Conservation (phyloP, 2,888 invertebrate genomes). For the Drosophila nr. fundita region DNA sequence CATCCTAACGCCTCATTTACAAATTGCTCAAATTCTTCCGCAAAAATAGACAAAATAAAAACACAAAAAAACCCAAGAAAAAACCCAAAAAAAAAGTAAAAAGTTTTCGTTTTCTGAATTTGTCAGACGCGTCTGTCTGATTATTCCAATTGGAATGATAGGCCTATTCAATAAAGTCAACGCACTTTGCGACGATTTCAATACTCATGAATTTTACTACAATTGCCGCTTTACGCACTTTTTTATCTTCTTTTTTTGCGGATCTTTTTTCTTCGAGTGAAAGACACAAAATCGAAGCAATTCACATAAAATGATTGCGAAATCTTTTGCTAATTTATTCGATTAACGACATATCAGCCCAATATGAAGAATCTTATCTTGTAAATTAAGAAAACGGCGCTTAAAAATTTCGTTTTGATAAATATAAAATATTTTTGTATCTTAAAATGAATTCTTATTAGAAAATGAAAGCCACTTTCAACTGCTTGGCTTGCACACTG, state of each 20-base stretch:
- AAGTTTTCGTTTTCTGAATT: slow-evolving; percentile 48
- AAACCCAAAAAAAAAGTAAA: slow-evolving; percentile 10
- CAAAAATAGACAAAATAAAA: slow-evolving; percentile 46
- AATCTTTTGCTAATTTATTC: slow-evolving; percentile 41
- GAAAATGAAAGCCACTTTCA: not conserved
- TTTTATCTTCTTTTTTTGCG: slow-evolving; percentile 32
- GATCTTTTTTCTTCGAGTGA: not conserved
- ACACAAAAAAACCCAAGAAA: not conserved
- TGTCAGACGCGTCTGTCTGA: slow-evolving; percentile 46
- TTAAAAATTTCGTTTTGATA: not conserved
- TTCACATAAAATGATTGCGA: slow-evolving; percentile 12
- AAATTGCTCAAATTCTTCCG: slow-evolving; percentile 77
- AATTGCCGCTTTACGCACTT: slow-evolving; percentile 78
- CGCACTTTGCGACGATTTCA: slow-evolving; percentile 54
- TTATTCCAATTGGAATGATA: slow-evolving; percentile 47
- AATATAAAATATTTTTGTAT: not conserved
- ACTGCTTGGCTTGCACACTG: not conserved
- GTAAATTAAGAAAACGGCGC: no score
- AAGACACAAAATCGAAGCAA: slow-evolving; percentile 11
- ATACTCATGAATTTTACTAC: slow-evolving; percentile 78
- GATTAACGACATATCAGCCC: slow-evolving; percentile 6
- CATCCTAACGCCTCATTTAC: slow-evolving; percentile 57
- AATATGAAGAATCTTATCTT: not conserved
- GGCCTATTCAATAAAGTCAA: slow-evolving; percentile 68
- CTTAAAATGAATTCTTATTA: not conserved